These are phyloP conservation scores for Pinna nobilis DNA, from an alignment of 1,140 invertebrate genomes.

Conservation along the genomic window DNA sequence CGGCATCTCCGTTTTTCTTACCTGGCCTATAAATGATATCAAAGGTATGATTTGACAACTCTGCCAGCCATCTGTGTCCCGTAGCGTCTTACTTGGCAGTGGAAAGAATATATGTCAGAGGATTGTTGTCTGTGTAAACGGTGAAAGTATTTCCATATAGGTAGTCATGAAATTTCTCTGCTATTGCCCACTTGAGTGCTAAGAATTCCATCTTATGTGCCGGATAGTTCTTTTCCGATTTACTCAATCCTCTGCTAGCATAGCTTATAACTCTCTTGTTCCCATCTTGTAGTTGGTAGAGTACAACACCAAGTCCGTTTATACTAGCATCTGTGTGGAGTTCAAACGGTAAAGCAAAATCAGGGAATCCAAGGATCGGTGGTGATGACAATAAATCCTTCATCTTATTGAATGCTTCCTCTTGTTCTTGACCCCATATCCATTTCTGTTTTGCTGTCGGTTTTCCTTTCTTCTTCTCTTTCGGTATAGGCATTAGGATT, in stretches of 20 bases:
- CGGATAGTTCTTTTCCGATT: slow-evolving; percentile 32
- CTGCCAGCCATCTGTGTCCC: slow-evolving; percentile 35
- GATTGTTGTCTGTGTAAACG: slow-evolving; percentile 45
- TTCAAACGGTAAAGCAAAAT: slow-evolving; percentile 35
- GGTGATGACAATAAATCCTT: slow-evolving; percentile 28
- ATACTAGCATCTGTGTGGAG: slow-evolving; percentile 43
- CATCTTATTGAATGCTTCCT: slow-evolving; percentile 16
- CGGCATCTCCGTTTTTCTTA: slow-evolving; percentile 32
- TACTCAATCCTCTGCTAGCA: slow-evolving; percentile 13
- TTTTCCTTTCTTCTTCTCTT: slow-evolving; percentile 14
- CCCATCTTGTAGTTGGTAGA: slow-evolving; percentile 49
- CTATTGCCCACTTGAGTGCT: slow-evolving; percentile 27
- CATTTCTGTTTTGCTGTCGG: neutral
- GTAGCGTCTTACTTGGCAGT: slow-evolving; percentile 41
- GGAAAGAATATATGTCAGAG: slow-evolving; percentile 39
- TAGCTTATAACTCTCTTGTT: slow-evolving; percentile 14
- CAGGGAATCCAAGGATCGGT: slow-evolving; percentile 48
- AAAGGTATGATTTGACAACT: slow-evolving; percentile 28
- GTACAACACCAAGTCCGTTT: slow-evolving; percentile 55
- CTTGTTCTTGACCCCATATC: neutral
- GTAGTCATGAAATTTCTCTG: slow-evolving; percentile 39
- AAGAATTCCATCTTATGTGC: slow-evolving; percentile 24
- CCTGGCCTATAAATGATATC: slow-evolving; percentile 28
- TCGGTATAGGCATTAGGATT: slow-evolving; percentile 28
- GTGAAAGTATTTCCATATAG: slow-evolving; percentile 27